A percentile compares a stretch with the other conserved stretches of the same genome.
phyloP scores from a whole-genome alignment of 2,888 invertebrate genomes.

The Coleophora flavipennella region DNA sequence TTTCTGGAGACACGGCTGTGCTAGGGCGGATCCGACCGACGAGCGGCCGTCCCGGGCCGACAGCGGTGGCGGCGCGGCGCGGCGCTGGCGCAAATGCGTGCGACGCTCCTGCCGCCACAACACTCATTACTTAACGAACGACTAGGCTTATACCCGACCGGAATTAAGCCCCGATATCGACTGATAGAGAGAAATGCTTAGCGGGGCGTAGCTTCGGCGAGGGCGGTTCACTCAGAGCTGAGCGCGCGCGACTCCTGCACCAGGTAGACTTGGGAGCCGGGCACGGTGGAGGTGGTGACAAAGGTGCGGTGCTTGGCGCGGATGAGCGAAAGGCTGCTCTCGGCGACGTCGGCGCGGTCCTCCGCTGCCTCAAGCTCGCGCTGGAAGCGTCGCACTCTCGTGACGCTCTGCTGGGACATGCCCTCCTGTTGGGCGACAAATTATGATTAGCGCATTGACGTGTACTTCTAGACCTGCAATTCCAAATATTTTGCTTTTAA shows the following conservation, averaged over 20 bases:
- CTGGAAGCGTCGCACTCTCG: slow-evolving; percentile 98
- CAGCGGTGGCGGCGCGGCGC: slow-evolving; percentile 21
- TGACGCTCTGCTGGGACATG: slow-evolving; percentile 91
- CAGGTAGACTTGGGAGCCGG: slow-evolving; percentile 92
- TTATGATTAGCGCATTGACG: too few relatives aligned
- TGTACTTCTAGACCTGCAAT: too few relatives aligned
- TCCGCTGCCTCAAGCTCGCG: slow-evolving; percentile 98
- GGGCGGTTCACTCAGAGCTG: slow-evolving; percentile 54
- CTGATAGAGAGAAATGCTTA: slow-evolving; percentile 57
- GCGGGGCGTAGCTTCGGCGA: slow-evolving; percentile 38
- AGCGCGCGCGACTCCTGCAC: slow-evolving; percentile 87
- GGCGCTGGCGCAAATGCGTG: slow-evolving; percentile 28
- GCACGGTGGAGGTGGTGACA: slow-evolving; percentile 93
- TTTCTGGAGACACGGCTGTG: slow-evolving; percentile 54
- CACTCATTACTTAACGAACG: slow-evolving; percentile 59
- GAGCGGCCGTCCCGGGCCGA: slow-evolving; percentile 57
- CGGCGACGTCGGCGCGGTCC: slow-evolving; percentile 95
- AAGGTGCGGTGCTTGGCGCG: slow-evolving; percentile 99
- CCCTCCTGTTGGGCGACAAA: slow-evolving; percentile 78
- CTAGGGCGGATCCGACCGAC: slow-evolving; percentile 57
- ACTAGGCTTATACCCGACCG: slow-evolving; percentile 71
- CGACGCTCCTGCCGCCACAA: slow-evolving; percentile 32
- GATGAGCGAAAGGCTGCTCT: slow-evolving; percentile 94
- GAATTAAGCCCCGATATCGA: slow-evolving; percentile 56
- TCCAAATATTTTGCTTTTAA: too few relatives aligned